These are phyloP conservation scores for Portunus trituberculatus DNA, from an alignment of 1,140 invertebrate genomes.

Conservation along the genomic window DNA sequence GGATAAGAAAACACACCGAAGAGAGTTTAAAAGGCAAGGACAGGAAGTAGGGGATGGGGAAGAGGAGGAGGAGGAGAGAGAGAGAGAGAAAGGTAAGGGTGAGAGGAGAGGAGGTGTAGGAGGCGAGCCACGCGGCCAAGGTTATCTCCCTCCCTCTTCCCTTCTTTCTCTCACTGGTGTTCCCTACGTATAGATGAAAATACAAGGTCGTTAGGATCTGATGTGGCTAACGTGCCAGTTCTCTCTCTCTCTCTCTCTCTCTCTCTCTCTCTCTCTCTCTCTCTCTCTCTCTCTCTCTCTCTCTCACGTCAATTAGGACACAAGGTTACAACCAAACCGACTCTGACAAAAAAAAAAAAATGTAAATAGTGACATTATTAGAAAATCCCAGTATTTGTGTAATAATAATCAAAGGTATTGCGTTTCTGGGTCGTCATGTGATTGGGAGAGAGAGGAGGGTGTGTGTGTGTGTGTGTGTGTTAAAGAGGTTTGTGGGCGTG, in stretches of 20 bases:
- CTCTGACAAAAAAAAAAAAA: neutral
- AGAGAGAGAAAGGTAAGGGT: neutral
- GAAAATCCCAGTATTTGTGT: neutral
- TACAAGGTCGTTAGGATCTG: neutral
- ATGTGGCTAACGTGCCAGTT: neutral
- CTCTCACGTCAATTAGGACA: neutral
- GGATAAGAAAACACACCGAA: neutral
- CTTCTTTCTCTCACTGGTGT: neutral
- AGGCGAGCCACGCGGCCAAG: neutral
- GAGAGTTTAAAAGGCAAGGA: conserved; percentile 3
- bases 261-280: too few species aligned
- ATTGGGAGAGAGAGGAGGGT: neutral
- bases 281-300: too few species aligned
- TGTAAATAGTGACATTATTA: neutral
- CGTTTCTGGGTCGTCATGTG: neutral
- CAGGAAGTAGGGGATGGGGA: neutral
- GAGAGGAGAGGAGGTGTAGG: neutral
- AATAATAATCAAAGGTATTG: neutral
- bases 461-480: neutral
- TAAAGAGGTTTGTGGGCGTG: too few species aligned
- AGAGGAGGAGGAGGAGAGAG: neutral
- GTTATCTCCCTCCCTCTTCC: neutral
- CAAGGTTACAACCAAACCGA: neutral
- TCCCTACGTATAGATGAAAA: neutral
- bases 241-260: neutral